Base-by-base conservation (phyloP, 2,888 invertebrate species). In the Megastigmus dorsalis region DNA sequence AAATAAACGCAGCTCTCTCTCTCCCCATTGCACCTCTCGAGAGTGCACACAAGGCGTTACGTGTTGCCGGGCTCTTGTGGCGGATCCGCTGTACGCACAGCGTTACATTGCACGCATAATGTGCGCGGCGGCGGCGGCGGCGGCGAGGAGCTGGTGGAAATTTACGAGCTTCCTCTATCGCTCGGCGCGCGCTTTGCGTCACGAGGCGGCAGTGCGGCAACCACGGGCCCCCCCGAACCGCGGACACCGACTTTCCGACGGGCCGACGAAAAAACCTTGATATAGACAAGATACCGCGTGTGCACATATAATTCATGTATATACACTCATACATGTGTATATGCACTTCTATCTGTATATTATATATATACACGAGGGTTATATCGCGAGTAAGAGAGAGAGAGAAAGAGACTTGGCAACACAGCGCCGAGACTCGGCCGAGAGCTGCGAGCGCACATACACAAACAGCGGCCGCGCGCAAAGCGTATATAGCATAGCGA, bases 101-200 rank as follows among this genome's bases (percentile, higher is more conserved):
- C n/a, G n/a, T n/a, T n/a, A n/a, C n/a, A n/a, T n/a, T n/a, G n/a
- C n/a, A n/a, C n/a, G n/a, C n/a, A n/a, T n/a, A n/a, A n/a, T n/a
- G n/a, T n/a, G 62, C 20, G 26, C 41, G 5, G 23, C 30, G 7
- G 13, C 48, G 20, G 41, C n/a, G n/a, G 13, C 69, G n/a, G 77
- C 80, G 80, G 77, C 74, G 77, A 18, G 20, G 30, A 59, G 20
- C 77, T 79, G 79, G 76, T 83, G 82, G 82, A 83, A 83, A 81
- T 83, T 83, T 83, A 83, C 81, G 83, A 79, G 70, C 77, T 75
- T 78, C 79, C 79, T 68, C 63, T 70, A 52, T 18, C 33, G 23
- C 55, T 15, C 41, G 28, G 26, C 26, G n/a, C 38, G 15, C 5
- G n/a, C n/a, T n/a, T n/a, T n/a, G n/a, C n/a, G n/a, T n/a, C n/a